phyloP scores from a whole-genome alignment of 2,113 vertebrate genomes.

The Pygoscelis adeliae region DNA sequence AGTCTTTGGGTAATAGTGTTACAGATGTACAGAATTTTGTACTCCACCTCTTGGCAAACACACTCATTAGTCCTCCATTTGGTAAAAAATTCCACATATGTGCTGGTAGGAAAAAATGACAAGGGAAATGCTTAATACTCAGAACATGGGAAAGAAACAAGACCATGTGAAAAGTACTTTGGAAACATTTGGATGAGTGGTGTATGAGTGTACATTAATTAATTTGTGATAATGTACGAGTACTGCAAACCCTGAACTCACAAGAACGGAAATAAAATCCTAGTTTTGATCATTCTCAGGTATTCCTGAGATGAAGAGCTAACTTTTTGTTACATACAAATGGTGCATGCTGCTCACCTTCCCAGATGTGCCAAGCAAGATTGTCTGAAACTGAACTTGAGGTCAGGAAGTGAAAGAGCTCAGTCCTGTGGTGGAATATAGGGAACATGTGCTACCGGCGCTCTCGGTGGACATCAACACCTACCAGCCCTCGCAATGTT shows the following conservation, averaged over 20 bases:
- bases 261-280: not conserved
- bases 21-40: not conserved
- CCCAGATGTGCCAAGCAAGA: not conserved
- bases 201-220: not conserved
- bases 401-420: not conserved
- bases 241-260: not conserved
- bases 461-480: not conserved
- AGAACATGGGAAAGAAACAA: not conserved
- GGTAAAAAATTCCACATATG: not conserved
- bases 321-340: not conserved
- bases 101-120: not conserved
- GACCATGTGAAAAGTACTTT: not conserved
- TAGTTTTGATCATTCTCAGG: not conserved
- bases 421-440: not conserved
- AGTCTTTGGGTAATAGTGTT: not conserved
- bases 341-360: not conserved
- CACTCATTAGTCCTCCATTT: not conserved
- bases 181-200: not conserved
- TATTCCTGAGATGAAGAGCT: not conserved
- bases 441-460: fast-evolving
- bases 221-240: not conserved
- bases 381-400: not conserved
- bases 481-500: not conserved
- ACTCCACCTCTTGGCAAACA: not conserved
- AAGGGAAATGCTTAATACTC: not conserved